These are phyloP conservation scores for Pogonocichla stellata DNA, from an alignment of 2,113 vertebrate genomes.

Conservation along the genomic window DNA sequence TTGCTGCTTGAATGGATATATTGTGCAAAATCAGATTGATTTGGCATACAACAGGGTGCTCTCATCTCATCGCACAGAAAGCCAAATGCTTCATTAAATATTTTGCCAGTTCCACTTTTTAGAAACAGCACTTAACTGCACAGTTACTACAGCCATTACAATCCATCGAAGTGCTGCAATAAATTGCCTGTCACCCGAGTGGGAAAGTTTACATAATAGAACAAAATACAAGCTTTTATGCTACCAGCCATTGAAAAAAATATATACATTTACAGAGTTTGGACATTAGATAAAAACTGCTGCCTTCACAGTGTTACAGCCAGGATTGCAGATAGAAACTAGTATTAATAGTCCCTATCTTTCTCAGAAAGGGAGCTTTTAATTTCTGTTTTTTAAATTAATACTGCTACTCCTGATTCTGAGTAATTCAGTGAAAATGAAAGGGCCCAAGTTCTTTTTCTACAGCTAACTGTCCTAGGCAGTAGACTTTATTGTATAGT, in stretches of 20 bases:
- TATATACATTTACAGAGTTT: neutral
- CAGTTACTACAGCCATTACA: conserved; percentile 9
- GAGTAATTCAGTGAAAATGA: neutral
- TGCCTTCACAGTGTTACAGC: neutral
- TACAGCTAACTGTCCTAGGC: neutral
- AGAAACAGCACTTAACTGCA: conserved; percentile 47
- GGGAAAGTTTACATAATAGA: conserved; percentile 48
- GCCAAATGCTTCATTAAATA: conserved; percentile 57
- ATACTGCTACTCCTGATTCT: neutral
- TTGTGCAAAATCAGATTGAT: conserved; percentile 60
- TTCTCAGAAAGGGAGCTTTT: neutral
- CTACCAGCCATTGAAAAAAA: neutral
- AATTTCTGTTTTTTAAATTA: neutral
- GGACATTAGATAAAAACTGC: neutral
- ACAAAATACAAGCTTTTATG: conserved; percentile 26
- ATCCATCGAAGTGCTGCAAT: conserved; percentile 2
- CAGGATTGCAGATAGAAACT: neutral
- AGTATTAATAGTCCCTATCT: neutral
- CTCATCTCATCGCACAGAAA: conserved; percentile 24
- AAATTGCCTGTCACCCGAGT: conserved; percentile 36
- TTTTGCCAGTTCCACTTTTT: conserved; percentile 51
- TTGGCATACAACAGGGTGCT: conserved; percentile 50
- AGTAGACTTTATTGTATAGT: neutral
- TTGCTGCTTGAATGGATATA: conserved; percentile 64
- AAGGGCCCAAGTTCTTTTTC: neutral